Percentiles rank a stretch among this genome's conserved stretches.
Evolutionary conservation across 2,888 invertebrate species (phyloP).

Genomic region (Agrenia bidenticulata): DNA sequence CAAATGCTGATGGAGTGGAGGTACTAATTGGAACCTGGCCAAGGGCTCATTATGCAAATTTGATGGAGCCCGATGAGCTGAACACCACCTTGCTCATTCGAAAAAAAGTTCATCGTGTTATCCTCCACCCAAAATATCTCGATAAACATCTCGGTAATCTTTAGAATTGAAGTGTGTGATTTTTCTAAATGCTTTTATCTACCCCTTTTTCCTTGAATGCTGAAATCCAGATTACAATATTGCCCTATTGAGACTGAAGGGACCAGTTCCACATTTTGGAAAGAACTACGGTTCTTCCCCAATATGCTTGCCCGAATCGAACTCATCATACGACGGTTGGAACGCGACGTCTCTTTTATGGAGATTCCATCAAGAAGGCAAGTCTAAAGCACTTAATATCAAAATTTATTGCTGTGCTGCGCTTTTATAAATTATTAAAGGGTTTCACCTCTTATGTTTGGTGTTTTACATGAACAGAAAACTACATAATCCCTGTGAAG

Average conservation of each 20-base stretch:
- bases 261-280: constrained; percentile 50
- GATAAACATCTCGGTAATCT: constrained; percentile 37
- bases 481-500: constrained; percentile 36
- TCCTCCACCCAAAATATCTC: constrained; percentile 43
- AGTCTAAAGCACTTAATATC: not conserved
- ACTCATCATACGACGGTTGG: constrained; percentile 29
- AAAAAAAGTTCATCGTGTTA: constrained; percentile 47
- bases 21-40: constrained; percentile 49
- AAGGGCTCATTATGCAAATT: constrained; percentile 36
- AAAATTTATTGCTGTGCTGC: not conserved
- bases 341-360: constrained; percentile 43
- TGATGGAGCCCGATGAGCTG: constrained; percentile 31
- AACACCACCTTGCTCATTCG: constrained; percentile 29
- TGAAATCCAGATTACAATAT: constrained; percentile 55
- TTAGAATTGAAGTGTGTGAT: too few relatives aligned
- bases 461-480: constrained; percentile 23
- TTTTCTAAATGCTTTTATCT: too few relatives aligned
- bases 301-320: constrained; percentile 53
- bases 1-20: constrained; percentile 37
- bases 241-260: constrained; percentile 55
- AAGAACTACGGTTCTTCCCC: constrained; percentile 51
- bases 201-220: too few relatives aligned
- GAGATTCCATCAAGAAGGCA: constrained; percentile 39
- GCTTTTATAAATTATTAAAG: not conserved
- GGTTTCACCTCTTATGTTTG: not conserved